Evolutionary conservation across 2,797 vertebrate species (phyloP), one percentile per base, ranked within the genome.

Genomic region (Acipenser ruthenus): DNA sequence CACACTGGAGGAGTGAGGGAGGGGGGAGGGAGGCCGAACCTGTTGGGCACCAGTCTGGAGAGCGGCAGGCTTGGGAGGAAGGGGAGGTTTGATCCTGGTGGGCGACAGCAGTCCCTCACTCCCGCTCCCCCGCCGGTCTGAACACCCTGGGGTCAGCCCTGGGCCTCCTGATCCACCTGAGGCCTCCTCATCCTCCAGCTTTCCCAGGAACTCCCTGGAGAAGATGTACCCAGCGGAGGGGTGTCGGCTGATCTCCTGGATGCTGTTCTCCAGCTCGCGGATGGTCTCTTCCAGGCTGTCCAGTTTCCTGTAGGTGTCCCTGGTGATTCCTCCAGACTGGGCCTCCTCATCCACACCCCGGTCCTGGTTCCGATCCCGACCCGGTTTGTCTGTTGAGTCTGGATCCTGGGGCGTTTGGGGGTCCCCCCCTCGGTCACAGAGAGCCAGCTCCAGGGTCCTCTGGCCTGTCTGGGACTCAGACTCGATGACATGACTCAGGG

Each of bases 281-380:
- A 99, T 93, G 0, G 89, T 97, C 77, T 99, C 95, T 76, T 99
- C 95, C 75, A 98, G 84, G 79, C 92, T 95, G 75, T 94, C 93
- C 79, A 94, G 78, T 1, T 84, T 83, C 76, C 74, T 83, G 78
- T 89, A 95, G 0, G 93, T 89, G 73, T 80, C 90, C 68, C 66
- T 80, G 0, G 79, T 86, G 66, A 95, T 83, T 69, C 92, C 89
- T 59, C 79, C 75, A 3, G 67, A 64, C 15, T 7, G 62, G 6
- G 55, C 15, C 65, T 76, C 49, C n/a, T 49, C 13, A 50, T n/a
- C 59, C 53, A 73, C 64, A 49, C n/a, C 68, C 49, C 60, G 15
- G 50, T 15, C n/a, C 63, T 64, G 48, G 49, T n/a, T 10, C 9
- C 23, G 23, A 37, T 6, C 55, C 55, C 9, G 11, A 11, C 11